Base-by-base conservation (phyloP, 2,113 vertebrate species). In the Phalacrocorax pelagicus region DNA sequence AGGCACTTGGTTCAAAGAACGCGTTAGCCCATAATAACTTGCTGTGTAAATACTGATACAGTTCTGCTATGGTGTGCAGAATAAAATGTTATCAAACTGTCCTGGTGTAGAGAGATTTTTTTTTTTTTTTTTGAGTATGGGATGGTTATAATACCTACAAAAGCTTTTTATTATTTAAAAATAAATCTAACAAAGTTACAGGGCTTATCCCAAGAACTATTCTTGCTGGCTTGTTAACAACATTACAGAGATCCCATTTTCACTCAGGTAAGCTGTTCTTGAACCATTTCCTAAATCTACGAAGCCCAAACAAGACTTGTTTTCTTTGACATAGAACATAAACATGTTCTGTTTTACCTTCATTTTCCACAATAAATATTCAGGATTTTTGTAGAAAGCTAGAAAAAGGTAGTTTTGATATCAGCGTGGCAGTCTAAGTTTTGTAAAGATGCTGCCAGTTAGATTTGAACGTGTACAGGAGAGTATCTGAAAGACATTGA, bases 161-260 rank as follows among this genome's bases (percentile, higher is more conserved):
- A 70, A n/a, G 15, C 13, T 29, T 79, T 83, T 85, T 44, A 23
- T 34, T 81, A 61, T 47, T 94, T 77, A 30, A 63, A 79, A 69
- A 58, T 66, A 72, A 57, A 69, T 69, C 27, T 30, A 46, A 69
- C 26, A 20, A 55, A 74, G 32, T 69, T 47, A 42, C 12, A 26
- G 23, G 10, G 15, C 55, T 81, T 23, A 13, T 81, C 34, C 22
- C n/a, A 78, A 49, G 30, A 72, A 8, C 14, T 78, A 3, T 65
- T 90, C 40, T 87, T 90, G 49, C 44, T 96, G 91, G 85, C 44
- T 87, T 85, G 91, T 85, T 92, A 94, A 91, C 69, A 87, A 22
- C 36, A 21, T 78, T 80, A 71, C 58, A 94, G 80, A 59, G 85
- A 47, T 81, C 61, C 47, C 36, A 36, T 92, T 97, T 97, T 96